These are phyloP conservation scores for Byasa hedistus DNA, from an alignment of 2,888 invertebrate genomes.

Conservation along the genomic window DNA sequence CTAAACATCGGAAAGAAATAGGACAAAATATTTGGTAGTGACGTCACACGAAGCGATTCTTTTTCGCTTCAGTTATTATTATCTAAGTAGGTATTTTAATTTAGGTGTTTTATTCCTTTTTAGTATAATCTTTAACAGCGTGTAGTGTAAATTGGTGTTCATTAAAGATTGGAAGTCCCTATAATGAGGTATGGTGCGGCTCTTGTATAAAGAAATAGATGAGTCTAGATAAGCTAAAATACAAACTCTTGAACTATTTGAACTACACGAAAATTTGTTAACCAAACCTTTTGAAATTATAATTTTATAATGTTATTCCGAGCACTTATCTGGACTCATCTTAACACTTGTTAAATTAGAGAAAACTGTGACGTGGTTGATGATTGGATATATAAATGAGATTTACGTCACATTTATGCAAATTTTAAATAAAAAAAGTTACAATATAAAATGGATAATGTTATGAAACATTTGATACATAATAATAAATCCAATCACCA, in stretches of 20 bases:
- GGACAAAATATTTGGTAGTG: constrained; percentile 51
- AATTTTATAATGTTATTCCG: not conserved
- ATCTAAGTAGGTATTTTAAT: constrained; percentile 23
- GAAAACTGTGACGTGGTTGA: not conserved
- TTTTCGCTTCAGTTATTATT: constrained; percentile 20
- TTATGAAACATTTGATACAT: not conserved
- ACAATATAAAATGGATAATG: not conserved
- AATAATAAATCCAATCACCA: constrained; percentile 17
- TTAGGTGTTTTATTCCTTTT: constrained; percentile 12
- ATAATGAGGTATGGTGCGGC: constrained; percentile 34
- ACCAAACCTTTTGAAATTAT: not conserved
- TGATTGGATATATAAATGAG: constrained; percentile 14
- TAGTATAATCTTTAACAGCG: constrained; percentile 6
- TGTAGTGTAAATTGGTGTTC: constrained; percentile 31
- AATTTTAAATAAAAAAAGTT: not conserved
- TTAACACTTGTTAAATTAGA: constrained; percentile 16
- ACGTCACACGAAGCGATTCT: constrained; percentile 33
- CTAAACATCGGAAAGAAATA: constrained; percentile 45
- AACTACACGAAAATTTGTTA: not conserved
- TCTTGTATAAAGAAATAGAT: constrained; percentile 21
- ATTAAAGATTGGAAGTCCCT: constrained; percentile 31
- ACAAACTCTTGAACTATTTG: not conserved
- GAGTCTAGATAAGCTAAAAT: constrained; percentile 19
- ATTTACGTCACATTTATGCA: constrained; percentile 7
- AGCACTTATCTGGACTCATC: constrained; percentile 19